Percentiles rank a stretch among this genome's conserved stretches.
phyloP scores from a whole-genome alignment of 2,113 vertebrate species.

The Strix uralensis region DNA sequence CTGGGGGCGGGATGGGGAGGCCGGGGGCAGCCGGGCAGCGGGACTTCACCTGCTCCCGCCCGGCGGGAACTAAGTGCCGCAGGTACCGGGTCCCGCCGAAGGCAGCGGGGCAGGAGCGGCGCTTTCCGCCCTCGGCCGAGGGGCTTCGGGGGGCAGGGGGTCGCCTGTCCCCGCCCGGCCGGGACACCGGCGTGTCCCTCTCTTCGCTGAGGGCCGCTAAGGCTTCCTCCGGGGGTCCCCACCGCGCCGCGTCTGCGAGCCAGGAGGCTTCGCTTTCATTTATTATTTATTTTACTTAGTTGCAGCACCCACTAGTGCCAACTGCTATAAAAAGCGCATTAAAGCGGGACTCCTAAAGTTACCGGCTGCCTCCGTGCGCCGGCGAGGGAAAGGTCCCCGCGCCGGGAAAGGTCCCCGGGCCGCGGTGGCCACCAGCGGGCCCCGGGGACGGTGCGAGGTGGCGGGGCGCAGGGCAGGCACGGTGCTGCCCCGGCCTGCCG shows the following conservation, averaged over 20 bases:
- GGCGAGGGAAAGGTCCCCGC: not conserved
- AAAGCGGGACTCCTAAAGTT: not conserved
- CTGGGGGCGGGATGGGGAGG: not conserved
- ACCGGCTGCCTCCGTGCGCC: not conserved
- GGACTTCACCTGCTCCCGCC: not conserved
- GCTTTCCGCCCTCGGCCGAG: not conserved
- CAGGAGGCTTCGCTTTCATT: not conserved
- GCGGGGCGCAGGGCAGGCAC: no score
- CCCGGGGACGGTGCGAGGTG: not conserved
- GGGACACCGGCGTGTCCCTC: no score
- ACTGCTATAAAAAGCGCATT: not conserved
- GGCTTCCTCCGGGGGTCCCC: not conserved
- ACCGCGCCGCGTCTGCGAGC: not conserved
- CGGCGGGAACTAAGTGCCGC: not conserved
- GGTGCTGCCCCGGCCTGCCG: not conserved
- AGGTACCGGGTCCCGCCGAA: not conserved
- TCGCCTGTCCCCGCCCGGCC: not conserved
- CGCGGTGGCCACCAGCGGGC: not conserved
- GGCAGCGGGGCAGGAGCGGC: not conserved
- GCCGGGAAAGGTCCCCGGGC: not conserved
- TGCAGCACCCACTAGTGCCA: constrained; percentile 68
- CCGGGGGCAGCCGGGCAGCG: not conserved
- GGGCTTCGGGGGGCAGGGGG: not conserved
- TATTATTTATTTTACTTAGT: constrained; percentile 35
- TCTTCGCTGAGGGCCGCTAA: not conserved